Evolutionary conservation across 2,888 invertebrate genomes (phyloP).

Genomic region (Norana najaformis): DNA sequence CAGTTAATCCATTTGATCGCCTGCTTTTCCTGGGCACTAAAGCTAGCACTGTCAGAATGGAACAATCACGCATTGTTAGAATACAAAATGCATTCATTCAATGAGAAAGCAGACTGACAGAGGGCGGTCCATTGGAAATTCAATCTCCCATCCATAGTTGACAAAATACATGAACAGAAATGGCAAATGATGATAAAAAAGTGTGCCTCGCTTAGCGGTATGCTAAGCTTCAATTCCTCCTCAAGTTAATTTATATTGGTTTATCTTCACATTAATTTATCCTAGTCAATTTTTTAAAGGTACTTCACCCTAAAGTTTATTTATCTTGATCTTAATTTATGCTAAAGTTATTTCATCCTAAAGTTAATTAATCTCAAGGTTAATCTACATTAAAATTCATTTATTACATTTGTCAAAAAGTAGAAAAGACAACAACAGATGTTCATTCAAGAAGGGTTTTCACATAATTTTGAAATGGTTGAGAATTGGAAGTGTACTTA

Average conservation of each 20-base stretch:
- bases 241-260: background rate
- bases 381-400: too few species aligned
- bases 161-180: background rate
- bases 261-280: background rate
- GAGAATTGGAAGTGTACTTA: background rate
- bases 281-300: too few species aligned
- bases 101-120: background rate
- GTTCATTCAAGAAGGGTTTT: background rate
- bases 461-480: background rate
- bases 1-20: constrained; percentile 88
- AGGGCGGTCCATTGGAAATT: background rate
- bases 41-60: background rate
- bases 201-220: background rate
- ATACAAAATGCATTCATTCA: constrained; percentile 26
- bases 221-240: background rate
- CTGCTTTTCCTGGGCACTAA: constrained; percentile 78
- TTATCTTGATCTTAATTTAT: too few species aligned
- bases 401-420: background rate
- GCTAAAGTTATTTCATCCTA: background rate
- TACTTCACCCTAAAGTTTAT: background rate
- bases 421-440: background rate
- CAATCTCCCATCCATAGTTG: too few species aligned
- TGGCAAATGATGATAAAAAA: background rate
- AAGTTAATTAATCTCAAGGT: background rate
- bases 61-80: constrained; percentile 63